These are phyloP conservation scores for Coenobita brevimanus DNA, from an alignment of 1,140 invertebrate species.

Conservation along the genomic window DNA sequence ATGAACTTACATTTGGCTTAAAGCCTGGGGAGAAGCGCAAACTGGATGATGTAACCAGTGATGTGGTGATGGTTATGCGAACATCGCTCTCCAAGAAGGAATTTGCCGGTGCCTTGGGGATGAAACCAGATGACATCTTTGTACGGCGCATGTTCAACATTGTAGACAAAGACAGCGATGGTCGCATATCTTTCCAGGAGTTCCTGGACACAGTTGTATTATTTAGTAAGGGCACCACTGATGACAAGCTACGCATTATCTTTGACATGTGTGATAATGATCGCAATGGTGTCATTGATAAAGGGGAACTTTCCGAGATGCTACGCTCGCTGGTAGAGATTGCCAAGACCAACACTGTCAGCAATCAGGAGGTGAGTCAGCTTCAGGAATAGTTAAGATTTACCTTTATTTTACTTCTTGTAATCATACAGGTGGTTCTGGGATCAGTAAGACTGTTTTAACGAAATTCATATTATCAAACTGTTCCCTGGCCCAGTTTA, in stretches of 20 bases:
- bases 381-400: no score
- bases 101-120: constrained; percentile 97
- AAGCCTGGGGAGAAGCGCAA: constrained; percentile 79
- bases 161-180: constrained; percentile 96
- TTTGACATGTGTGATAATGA: constrained; percentile 99
- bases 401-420: no score
- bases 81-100: constrained; percentile 95
- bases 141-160: constrained; percentile 99
- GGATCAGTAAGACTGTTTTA: no score
- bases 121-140: constrained; percentile 92
- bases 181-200: constrained; percentile 97
- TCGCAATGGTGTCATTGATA: constrained; percentile 95
- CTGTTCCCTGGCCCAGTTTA: no score
- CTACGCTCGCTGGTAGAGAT: constrained; percentile 94
- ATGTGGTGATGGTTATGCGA: constrained; percentile 92
- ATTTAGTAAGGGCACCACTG: constrained; percentile 91
- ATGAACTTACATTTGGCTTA: constrained; percentile 93
- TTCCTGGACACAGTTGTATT: constrained; percentile 96
- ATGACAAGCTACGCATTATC: constrained; percentile 96
- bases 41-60: constrained; percentile 84
- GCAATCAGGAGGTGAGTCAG: constrained; percentile 81
- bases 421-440: no score
- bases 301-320: constrained; percentile 95
- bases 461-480: no score
- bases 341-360: constrained; percentile 87